Conservation (phyloP, 2,888 invertebrate species). For the Neuroscelio doddi region DNA sequence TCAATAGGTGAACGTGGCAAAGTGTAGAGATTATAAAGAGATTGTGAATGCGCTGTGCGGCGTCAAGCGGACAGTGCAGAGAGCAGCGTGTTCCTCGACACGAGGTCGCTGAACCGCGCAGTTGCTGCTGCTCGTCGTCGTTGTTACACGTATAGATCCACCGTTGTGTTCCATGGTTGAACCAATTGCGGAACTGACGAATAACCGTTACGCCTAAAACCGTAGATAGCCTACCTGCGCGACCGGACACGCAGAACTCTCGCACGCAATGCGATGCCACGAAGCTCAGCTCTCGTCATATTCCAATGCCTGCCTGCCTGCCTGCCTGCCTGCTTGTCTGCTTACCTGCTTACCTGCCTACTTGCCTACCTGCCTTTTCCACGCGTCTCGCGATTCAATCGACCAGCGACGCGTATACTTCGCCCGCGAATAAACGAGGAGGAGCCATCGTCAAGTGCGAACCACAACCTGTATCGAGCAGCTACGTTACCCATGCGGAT, state of each 20-base stretch:
- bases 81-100: constrained; percentile 38
- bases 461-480: constrained; percentile 9
- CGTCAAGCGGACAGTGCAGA: constrained; percentile 21
- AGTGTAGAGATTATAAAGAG: constrained; percentile 41
- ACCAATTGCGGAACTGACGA: constrained; percentile 35
- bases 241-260: no score
- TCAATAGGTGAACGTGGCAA: constrained; percentile 44
- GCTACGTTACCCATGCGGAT: constrained; percentile 6
- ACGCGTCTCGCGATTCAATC: constrained; percentile 32
- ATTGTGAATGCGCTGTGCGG: no score
- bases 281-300: no score
- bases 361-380: no score
- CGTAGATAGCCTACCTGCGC: no score
- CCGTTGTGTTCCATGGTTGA: constrained; percentile 50
- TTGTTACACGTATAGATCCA: constrained; percentile 51
- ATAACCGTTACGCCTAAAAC: constrained; percentile 56
- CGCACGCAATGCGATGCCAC: constrained; percentile 24
- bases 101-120: constrained; percentile 51
- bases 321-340: no score
- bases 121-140: constrained; percentile 38
- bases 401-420: constrained; percentile 34
- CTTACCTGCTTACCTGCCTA: no score
- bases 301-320: no score
- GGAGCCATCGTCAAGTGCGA: constrained; percentile 10
- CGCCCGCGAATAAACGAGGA: constrained; percentile 23